Evolutionary conservation across 2,888 invertebrate genomes (phyloP), one percentile per base, ranked within the genome.

Genomic region (Stictocephala bisonia): DNA sequence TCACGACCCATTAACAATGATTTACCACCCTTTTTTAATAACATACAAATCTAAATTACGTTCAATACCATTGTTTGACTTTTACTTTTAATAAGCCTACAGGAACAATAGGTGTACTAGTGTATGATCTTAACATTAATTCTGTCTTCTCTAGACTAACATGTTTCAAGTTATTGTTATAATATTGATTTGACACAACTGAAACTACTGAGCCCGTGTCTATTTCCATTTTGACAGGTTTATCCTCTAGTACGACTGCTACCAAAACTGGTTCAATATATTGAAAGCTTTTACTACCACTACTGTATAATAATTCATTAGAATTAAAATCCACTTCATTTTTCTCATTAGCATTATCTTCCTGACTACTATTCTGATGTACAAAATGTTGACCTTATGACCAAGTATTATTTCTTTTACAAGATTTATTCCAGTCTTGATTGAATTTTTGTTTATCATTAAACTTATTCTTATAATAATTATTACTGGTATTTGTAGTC

Each of bases 11-110:
- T n/a, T n/a, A n/a, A n/a, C n/a, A n/a, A n/a, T n/a, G n/a, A n/a
- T n/a, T n/a, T n/a, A n/a, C n/a, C n/a, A n/a, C n/a, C 68, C 68
- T 51, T 44, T 60, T 29, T 69, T 56, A 40, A 71, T 58, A n/a
- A 73, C 51, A 56, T 60, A 71, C 40, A 44, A 35, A 13, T 73
- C 41, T 7, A 71, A 44, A 9, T 60, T 41, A 15, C 20, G 40
- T 13, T 35, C 22, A 41, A 7, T 15, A 27, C 40, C 24, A 24
- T 41, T 22, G 13, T 56, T 15, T 9, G 15, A 58, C 71, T 24
- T 56, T 44, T 15, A 58, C 44, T 15, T 71, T 35, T 9, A 71
- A 18, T 26, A 26, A 24, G 3, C 71, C 71, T 2, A 71, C 4
- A 26, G 71, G 71, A 3, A 27, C 44, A 56, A 64, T 64, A 27